Conservation (phyloP, 1,140 invertebrate genomes). For the Armadillidium nasatum region DNA sequence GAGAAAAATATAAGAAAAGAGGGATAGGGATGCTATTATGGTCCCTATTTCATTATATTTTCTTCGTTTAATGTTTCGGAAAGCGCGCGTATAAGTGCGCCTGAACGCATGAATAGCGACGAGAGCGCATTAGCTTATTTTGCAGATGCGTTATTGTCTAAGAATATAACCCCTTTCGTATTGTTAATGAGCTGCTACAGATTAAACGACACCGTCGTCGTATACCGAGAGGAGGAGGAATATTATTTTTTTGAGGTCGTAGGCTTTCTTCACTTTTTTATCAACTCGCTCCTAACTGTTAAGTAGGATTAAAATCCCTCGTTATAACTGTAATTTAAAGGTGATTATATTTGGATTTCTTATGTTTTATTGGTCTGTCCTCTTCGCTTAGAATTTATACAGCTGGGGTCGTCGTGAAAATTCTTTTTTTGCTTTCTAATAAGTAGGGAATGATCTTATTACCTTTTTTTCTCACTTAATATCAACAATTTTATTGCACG, state of each 20-base stretch:
- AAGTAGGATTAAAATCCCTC: neutral
- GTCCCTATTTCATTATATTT: too few species aligned
- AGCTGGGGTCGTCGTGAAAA: neutral
- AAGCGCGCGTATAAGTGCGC: neutral
- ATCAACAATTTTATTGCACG: neutral
- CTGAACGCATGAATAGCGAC: neutral
- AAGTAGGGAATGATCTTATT: neutral
- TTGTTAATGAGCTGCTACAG: neutral
- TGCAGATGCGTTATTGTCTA: neutral
- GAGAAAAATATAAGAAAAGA: too few species aligned
- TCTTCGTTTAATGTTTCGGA: too few species aligned
- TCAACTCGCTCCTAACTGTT: neutral
- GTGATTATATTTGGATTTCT: conserved; percentile 1
- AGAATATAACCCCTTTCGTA: neutral
- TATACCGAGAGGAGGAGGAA: neutral
- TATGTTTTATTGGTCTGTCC: neutral
- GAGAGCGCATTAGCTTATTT: neutral
- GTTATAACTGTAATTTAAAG: neutral
- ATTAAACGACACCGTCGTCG: neutral
- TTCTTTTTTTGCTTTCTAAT: neutral
- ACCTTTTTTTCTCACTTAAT: neutral
- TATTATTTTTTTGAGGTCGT: neutral
- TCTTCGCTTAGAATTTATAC: neutral
- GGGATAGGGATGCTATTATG: too few species aligned
- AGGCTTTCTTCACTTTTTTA: neutral